These are phyloP conservation scores for Sminthopsis crassicaudata DNA, from an alignment of 2,113 vertebrate genomes.

Conservation along the genomic window DNA sequence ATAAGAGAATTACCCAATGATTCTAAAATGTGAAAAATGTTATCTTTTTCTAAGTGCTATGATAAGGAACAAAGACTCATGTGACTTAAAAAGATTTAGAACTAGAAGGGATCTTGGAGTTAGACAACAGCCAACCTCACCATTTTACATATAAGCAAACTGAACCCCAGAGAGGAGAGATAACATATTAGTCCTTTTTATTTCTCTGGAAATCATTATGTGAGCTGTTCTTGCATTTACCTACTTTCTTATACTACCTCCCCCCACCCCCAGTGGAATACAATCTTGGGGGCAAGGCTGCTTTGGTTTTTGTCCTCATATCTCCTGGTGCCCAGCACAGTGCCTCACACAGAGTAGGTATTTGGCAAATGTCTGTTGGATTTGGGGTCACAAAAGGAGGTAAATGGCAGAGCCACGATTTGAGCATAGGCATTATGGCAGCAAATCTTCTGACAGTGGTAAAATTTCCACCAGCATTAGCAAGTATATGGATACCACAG, in stretches of 20 bases:
- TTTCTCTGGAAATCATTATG: background rate
- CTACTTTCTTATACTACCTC: background rate
- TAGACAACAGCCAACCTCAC: background rate
- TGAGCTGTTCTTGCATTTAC: background rate
- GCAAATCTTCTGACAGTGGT: background rate
- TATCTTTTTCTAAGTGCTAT: background rate
- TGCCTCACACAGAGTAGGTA: background rate
- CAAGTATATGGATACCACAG: background rate
- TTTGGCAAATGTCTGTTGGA: background rate
- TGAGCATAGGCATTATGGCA: background rate
- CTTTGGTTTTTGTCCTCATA: background rate
- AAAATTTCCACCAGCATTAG: background rate
- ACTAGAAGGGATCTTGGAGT: background rate
- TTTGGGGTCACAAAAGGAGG: background rate
- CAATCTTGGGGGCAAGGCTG: background rate
- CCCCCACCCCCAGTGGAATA: background rate
- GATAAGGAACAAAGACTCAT: background rate
- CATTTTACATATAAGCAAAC: background rate
- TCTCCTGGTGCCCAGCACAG: background rate
- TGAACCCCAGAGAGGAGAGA: background rate
- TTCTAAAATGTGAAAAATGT: background rate
- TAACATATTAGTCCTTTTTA: background rate
- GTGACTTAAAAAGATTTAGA: background rate
- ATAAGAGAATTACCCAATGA: background rate
- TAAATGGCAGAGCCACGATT: background rate